Conservation (phyloP, 2,113 vertebrate genomes). For the Platichthys flesus region DNA sequence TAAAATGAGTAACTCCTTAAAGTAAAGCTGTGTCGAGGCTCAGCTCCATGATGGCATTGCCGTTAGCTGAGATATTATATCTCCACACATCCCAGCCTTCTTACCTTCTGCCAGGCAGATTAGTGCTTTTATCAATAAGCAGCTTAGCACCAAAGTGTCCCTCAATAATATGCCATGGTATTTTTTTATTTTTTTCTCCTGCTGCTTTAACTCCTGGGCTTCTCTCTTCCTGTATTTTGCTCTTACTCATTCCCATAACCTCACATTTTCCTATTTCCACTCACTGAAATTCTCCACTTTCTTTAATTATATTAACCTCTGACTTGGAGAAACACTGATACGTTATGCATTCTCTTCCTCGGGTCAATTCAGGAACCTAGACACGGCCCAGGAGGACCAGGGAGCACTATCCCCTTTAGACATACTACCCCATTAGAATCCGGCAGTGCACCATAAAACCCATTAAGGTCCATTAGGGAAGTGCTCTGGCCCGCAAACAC, state of each 20-base stretch:
- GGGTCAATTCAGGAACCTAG: conserved; percentile 74
- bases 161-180: conserved; percentile 82
- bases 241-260: conserved; percentile 50
- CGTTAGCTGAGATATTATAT: conserved; percentile 84
- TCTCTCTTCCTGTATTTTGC: conserved; percentile 48
- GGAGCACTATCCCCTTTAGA: conserved; percentile 76
- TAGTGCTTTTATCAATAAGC: conserved; percentile 88
- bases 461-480: conserved; percentile 84
- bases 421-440: conserved; percentile 80
- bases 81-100: conserved; percentile 78
- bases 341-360: conserved; percentile 69
- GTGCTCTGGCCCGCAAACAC: conserved; percentile 77
- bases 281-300: conserved; percentile 37
- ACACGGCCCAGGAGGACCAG: conserved; percentile 64
- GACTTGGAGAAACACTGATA: conserved; percentile 60
- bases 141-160: conserved; percentile 84
- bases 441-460: conserved; percentile 76
- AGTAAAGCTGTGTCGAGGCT: conserved; percentile 79
- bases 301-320: conserved; percentile 58
- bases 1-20: conserved; percentile 73
- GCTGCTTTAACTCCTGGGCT: conserved; percentile 71
- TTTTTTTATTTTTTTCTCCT: conserved; percentile 65
- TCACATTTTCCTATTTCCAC: conserved; percentile 51
- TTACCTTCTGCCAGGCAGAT: conserved; percentile 86
- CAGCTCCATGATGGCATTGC: conserved; percentile 79